A percentile compares a stretch with the other conserved stretches of the same genome.
phyloP scores from a whole-genome alignment of 2,888 invertebrate species.

The Psylliodes chrysocephalus region DNA sequence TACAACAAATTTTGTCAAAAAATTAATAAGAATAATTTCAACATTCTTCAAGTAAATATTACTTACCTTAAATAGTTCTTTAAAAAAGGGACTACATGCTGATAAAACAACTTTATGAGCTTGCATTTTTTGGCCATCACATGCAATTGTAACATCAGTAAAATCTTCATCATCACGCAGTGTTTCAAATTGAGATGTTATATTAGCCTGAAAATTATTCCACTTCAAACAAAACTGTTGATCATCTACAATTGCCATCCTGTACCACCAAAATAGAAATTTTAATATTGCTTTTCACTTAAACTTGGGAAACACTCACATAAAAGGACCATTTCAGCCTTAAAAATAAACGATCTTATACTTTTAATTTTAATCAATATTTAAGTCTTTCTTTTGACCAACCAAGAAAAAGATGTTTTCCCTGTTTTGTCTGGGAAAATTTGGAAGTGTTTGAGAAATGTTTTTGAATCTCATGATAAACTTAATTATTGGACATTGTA shows the following conservation, averaged over 20 bases:
- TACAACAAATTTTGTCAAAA: too few species aligned
- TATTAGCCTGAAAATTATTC: constrained; percentile 90
- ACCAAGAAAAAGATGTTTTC: constrained; percentile 63
- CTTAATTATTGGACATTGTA: background rate
- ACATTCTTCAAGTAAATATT: too few species aligned
- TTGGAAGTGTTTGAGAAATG: constrained; percentile 17
- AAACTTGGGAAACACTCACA: constrained; percentile 49
- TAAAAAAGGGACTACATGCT: constrained; percentile 89
- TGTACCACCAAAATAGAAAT: constrained; percentile 32
- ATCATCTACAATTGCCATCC: constrained; percentile 69
- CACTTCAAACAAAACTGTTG: constrained; percentile 91
- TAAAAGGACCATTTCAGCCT: constrained; percentile 52
- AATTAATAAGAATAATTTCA: too few species aligned
- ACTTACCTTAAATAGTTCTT: constrained; percentile 84
- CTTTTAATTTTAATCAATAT: constrained; percentile 64
- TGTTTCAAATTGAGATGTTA: constrained; percentile 86
- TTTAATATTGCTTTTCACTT: constrained; percentile 36
- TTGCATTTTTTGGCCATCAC: constrained; percentile 84
- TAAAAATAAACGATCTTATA: constrained; percentile 58
- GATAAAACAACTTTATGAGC: constrained; percentile 88
- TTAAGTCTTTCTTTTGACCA: constrained; percentile 60
- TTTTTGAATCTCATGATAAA: background rate
- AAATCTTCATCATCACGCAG: constrained; percentile 87
- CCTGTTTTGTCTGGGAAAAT: constrained; percentile 48
- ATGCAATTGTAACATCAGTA: constrained; percentile 88